Conservation (phyloP, 2,113 vertebrate species). For the Danio rerio region GRCz12tu NC_133186.1:20742001-20742500, state of each 20-base stretch:
- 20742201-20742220: not conserved
- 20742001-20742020: not conserved
- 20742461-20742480: too few species aligned
- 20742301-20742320: too few species aligned
- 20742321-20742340: too few species aligned
- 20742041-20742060: not conserved
- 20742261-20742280: not conserved
- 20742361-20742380: too few species aligned
- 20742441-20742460: too few species aligned
- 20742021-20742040: not conserved
- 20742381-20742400: too few species aligned
- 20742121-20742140: not conserved
- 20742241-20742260: slow-evolving; percentile 1
- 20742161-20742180: not conserved
- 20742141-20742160: not conserved
- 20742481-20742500: too few species aligned
- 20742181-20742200: slow-evolving; percentile 13
- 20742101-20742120: not conserved
- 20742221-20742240: not conserved
- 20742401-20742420: too few species aligned
- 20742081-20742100: not conserved
- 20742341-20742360: too few species aligned
- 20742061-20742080: not conserved
- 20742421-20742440: too few species aligned
- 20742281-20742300: too few species aligned